Evolutionary conservation across 2,888 invertebrate genomes (phyloP), one percentile per base, ranked within the genome.

Genomic region (Chrysolina americana): DNA sequence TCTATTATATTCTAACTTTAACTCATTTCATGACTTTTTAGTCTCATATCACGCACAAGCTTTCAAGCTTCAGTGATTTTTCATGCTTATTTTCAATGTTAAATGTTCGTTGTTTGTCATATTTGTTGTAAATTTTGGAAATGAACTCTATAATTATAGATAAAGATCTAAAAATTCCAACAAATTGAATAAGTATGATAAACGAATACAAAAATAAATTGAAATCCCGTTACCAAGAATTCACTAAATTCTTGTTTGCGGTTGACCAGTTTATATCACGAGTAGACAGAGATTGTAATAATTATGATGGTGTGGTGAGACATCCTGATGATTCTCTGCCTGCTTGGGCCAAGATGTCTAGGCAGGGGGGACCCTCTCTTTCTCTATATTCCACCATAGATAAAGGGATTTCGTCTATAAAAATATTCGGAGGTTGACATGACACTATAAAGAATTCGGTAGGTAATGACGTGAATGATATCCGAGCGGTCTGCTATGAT

Each of bases 321-420:
- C 75, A 71, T 68, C 71, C 77, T 65, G 74, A 63, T 68, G 48
- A 65, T 70, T 68, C 59, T 69, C 56, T 66, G 68, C 53, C 70
- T 65, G 74, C 17, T 71, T 62, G 41, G 63, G 68, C 47, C 63
- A 50, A 68, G 63, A 72, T 68, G 50, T 63, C 50, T 36, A 44
- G 21, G 68, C 41, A 68, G 41, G 64, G 68, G 68, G 72, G 68
- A 53, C 59, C 70, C 73, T 68, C 68, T 23, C 53, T 48, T 65
- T 63, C 65, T 68, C 64, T 59, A 59, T 70, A 65, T 73, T 41
- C 65, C 56, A 65, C 68, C 76, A 47, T 70, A 73, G 76, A 77
- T 77, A 75, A 77, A 75, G 75, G 73, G 73, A 77, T 77, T 73
- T 75, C 71, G 77, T 71, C 71, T 62, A 74, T 73, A 74, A 73